Percentiles rank a stretch among this genome's conserved stretches.
Evolutionary conservation across 2,888 invertebrate genomes (phyloP).

Genomic region (Drosophila meridiana): DNA sequence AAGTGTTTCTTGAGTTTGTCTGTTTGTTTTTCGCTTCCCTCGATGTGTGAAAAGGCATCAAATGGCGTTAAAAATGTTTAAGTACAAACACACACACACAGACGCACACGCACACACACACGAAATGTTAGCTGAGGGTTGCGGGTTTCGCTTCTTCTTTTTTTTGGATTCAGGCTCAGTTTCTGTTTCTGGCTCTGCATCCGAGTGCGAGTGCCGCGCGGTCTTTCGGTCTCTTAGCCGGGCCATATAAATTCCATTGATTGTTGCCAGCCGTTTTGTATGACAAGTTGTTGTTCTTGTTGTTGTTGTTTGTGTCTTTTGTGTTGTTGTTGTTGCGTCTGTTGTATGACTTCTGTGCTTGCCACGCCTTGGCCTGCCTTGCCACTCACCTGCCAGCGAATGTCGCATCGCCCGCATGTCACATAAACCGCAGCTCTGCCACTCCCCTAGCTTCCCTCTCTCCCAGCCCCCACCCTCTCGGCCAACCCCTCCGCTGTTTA

Average conservation of each 20-base stretch:
- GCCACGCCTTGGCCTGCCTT: conserved; percentile 57
- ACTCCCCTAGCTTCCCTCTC: not conserved
- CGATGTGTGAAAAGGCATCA: conserved; percentile 79
- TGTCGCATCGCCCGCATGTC: conserved; percentile 72
- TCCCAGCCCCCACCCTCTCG: not conserved
- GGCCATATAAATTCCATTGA: conserved; percentile 76
- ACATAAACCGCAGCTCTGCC: conserved; percentile 69
- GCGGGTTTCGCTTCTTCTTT: conserved; percentile 10
- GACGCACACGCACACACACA: conserved; percentile 16
- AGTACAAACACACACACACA: conserved; percentile 54
- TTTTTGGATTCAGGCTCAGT: conserved; percentile 41
- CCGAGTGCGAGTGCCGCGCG: conserved; percentile 16
- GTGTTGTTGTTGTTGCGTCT: conserved; percentile 44
- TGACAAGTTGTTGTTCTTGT: conserved; percentile 63
- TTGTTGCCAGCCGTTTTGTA: conserved; percentile 77
- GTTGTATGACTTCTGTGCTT: conserved; percentile 76
- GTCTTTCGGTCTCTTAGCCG: conserved; percentile 7
- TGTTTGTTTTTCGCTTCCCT: conserved; percentile 69
- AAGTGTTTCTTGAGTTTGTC: conserved; percentile 74
- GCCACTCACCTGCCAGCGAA: conserved; percentile 77
- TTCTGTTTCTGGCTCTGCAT: conserved; percentile 18
- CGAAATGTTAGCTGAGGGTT: conserved; percentile 18
- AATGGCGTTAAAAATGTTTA: conserved; percentile 80
- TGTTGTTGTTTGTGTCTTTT: conserved; percentile 45
- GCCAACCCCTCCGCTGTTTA: conserved; percentile 33